Conservation (phyloP, 1,140 invertebrate species). For the Megalopta genalis region DNA sequence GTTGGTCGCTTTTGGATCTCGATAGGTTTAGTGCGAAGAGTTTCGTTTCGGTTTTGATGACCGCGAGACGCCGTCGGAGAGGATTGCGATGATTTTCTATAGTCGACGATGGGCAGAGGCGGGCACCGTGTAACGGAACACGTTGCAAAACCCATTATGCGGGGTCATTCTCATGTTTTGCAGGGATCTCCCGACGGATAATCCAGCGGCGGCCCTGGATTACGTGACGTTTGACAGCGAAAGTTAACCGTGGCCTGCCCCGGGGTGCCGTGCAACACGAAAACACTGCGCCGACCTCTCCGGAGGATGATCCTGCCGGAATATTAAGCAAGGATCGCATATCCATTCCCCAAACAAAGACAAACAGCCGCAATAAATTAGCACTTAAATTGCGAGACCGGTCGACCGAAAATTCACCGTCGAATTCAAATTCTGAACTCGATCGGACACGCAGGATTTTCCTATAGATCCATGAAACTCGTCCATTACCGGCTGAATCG, state of each 20-base stretch:
- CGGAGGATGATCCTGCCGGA: constrained; percentile 24
- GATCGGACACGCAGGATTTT: too few relatives aligned
- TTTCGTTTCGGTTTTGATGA: too few relatives aligned
- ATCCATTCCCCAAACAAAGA: too few relatives aligned
- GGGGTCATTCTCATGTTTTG: constrained; percentile 48
- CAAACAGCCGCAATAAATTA: too few relatives aligned
- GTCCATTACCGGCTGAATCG: too few relatives aligned
- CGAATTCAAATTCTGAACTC: too few relatives aligned
- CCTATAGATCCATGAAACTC: too few relatives aligned
- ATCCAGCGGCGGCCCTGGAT: constrained; percentile 39
- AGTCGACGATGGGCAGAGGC: neutral
- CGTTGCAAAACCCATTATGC: constrained; percentile 39
- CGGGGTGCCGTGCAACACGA: constrained; percentile 34
- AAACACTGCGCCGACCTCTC: constrained; percentile 25
- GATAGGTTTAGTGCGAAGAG: too few relatives aligned
- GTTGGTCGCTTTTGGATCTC: too few relatives aligned
- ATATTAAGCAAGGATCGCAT: neutral
- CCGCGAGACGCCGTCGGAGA: too few relatives aligned
- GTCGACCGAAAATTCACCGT: too few relatives aligned
- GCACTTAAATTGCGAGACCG: too few relatives aligned
- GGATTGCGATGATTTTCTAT: neutral
- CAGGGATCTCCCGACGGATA: constrained; percentile 31
- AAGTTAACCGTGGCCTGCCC: constrained; percentile 57
- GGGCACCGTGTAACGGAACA: constrained; percentile 34
- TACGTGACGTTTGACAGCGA: constrained; percentile 71